phyloP scores from a whole-genome alignment of 2,113 vertebrate genomes.

The Apteryx owenii region DNA sequence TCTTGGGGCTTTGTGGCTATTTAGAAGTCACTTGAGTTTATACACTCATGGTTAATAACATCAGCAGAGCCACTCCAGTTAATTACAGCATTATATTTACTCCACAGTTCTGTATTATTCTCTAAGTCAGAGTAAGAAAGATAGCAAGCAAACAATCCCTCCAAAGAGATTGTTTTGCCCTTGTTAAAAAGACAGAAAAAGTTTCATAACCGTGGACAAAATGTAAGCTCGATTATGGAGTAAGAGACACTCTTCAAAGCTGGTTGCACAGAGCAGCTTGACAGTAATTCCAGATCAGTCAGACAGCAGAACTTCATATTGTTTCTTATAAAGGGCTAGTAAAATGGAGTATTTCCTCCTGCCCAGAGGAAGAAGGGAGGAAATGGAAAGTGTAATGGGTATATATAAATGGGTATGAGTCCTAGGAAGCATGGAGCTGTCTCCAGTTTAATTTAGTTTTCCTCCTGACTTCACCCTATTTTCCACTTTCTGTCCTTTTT shows the following conservation, averaged over 20 bases:
- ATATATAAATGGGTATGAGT: background rate
- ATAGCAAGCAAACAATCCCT: background rate
- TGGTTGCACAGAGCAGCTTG: slow-evolving; percentile 12
- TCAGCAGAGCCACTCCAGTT: slow-evolving; percentile 53
- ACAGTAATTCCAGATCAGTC: background rate
- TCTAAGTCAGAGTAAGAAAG: slow-evolving; percentile 14
- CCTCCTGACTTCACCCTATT: background rate
- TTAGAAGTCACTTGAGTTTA: slow-evolving; percentile 52
- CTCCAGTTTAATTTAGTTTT: background rate
- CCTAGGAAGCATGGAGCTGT: background rate
- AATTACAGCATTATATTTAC: slow-evolving; percentile 53
- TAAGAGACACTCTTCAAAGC: slow-evolving; percentile 1
- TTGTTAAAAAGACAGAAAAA: slow-evolving; percentile 29
- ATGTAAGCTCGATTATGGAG: background rate
- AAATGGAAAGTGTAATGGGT: background rate
- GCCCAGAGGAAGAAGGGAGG: background rate
- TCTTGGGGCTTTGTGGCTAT: slow-evolving; percentile 1
- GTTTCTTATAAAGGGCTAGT: background rate
- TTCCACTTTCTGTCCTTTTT: background rate
- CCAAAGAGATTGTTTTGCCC: slow-evolving; percentile 2
- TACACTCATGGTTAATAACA: background rate
- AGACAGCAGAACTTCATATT: background rate
- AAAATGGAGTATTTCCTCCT: background rate
- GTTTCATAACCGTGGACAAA: background rate
- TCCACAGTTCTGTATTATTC: background rate